Base-by-base conservation (phyloP, 1,140 invertebrate genomes). In the Scaptomyza graminum region DNA sequence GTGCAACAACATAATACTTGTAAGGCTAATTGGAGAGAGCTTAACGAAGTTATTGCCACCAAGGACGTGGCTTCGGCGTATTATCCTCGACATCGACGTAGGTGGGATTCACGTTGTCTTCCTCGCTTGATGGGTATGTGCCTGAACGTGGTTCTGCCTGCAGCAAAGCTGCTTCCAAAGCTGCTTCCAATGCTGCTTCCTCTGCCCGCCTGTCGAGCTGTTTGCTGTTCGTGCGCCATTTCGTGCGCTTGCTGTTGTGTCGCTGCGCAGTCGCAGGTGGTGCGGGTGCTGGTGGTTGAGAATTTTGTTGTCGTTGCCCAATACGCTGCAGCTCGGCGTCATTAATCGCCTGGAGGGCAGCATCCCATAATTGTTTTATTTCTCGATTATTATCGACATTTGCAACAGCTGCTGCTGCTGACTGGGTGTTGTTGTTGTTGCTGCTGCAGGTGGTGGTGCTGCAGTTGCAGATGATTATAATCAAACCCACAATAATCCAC, bases 201-300 rank as follows among this genome's bases (percentile, higher is more conserved):
- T 13, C 12, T 9, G 49, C 4, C 5, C 43, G 44, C 5, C 25
- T 22, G 9, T 43, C 15, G 1, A 74, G 44, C 7, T 34, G 34
- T 13, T 43, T 71, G 51, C 28, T 67, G 5, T 64, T 77, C 5
- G 16, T 44, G 0, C 74, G 66, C 82, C 82, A 85, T 6, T 41
- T 47, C 3, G 82, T 16, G 15, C 70, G 61, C 18, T 81, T 85
- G 64, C 79, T 81, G 6, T 85, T 85, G 4, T 25, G 39, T 2
- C 82, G 64, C 63, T 76, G 74, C 11, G 47, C 22, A 3, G 16
- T 11, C 5, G 8, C 9, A 5, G 44, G 15, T 34, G 31, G 31
- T 34, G 31, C 9, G 5, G 41, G 15, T 34, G 31, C 7, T 34
- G 22, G 13, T 11, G 3, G 7, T n/a, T 0, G 28, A 31, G 6